Conservation (phyloP, 2,113 vertebrate genomes). For the Tragulus kanchil region DNA sequence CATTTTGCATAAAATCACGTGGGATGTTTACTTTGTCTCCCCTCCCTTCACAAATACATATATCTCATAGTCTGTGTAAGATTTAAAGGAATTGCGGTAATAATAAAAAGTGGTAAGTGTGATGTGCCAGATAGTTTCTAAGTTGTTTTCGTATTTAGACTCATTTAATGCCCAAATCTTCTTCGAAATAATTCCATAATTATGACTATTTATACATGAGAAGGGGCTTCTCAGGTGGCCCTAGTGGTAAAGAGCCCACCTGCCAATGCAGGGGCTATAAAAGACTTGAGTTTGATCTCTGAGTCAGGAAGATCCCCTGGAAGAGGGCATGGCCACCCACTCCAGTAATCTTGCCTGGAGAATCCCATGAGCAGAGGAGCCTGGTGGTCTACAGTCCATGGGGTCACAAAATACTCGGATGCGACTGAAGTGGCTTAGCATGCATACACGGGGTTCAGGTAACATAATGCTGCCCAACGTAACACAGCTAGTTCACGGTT, state of each 20-base stretch:
- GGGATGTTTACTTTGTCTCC: neutral
- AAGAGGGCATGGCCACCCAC: neutral
- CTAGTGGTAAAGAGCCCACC: neutral
- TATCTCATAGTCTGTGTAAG: neutral
- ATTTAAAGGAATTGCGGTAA: neutral
- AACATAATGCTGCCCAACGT: too few relatives aligned
- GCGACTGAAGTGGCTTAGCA: neutral
- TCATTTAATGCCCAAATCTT: neutral
- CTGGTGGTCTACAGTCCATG: neutral
- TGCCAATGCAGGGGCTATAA: neutral
- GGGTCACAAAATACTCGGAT: neutral
- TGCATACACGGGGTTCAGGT: rapidly evolving
- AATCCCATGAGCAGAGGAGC: neutral
- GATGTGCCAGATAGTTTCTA: neutral
- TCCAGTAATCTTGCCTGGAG: neutral
- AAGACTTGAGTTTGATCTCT: neutral
- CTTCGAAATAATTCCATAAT: neutral
- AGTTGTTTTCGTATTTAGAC: neutral
- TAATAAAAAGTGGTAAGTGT: neutral
- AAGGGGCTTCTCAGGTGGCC: neutral
- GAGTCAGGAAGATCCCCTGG: neutral
- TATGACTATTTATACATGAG: neutral
- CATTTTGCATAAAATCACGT: neutral
- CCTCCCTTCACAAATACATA: neutral
- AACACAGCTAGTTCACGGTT: rapidly evolving